Conservation (phyloP, 2,113 vertebrate genomes). For the Siphamia tubifer region DNA sequence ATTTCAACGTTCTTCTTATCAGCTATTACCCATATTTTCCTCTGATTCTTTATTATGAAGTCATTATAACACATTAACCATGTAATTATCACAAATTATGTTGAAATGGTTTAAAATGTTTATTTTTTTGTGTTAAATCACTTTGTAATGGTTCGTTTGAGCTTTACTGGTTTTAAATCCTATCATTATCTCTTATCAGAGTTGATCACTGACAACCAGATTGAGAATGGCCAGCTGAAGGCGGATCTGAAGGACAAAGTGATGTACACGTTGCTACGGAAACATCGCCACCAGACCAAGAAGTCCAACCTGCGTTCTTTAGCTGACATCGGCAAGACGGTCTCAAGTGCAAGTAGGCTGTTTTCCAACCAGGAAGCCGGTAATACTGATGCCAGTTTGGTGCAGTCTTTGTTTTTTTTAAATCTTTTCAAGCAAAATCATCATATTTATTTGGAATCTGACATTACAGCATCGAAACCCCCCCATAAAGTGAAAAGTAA, state of each 20-base stretch:
- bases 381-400: constrained; percentile 88
- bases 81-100: too few relatives aligned
- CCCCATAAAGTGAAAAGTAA: too few relatives aligned
- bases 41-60: too few relatives aligned
- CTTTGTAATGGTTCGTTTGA: too few relatives aligned
- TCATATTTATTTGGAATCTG: too few relatives aligned
- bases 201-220: constrained; percentile 94
- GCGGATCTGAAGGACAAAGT: constrained; percentile 95
- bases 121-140: too few relatives aligned
- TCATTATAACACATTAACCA: too few relatives aligned
- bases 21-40: too few relatives aligned
- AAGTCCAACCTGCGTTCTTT: constrained; percentile 97
- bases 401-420: constrained; percentile 73
- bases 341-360: constrained; percentile 99
- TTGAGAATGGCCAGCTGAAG: constrained; percentile 92
- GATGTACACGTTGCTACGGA: constrained; percentile 93
- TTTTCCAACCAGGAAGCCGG: constrained; percentile 96
- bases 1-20: too few relatives aligned
- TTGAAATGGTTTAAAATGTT: too few relatives aligned
- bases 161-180: too few relatives aligned
- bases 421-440: too few relatives aligned
- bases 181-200: constrained; percentile 74
- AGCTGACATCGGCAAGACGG: constrained; percentile 98
- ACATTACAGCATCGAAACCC: background rate
- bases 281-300: constrained; percentile 97